Conservation (phyloP, 1,140 invertebrate genomes). For the Brachionus plicatilis region DNA sequence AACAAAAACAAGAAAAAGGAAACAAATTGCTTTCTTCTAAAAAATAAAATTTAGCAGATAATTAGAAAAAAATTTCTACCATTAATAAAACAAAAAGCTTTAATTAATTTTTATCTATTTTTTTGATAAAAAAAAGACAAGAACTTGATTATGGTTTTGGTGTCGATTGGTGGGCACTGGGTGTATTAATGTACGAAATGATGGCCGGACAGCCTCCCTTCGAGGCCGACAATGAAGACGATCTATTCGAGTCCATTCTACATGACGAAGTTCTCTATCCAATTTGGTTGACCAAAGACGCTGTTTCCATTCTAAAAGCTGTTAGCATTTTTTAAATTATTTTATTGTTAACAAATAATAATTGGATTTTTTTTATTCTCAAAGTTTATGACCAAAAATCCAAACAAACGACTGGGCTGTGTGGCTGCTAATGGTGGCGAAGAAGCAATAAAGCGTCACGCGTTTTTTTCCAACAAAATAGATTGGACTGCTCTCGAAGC, state of each 20-base stretch:
- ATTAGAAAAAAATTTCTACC: too few species aligned
- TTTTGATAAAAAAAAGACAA: conserved; percentile 62
- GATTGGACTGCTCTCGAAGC: conserved; percentile 90
- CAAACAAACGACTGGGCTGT: conserved; percentile 84
- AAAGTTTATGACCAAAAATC: conserved; percentile 96
- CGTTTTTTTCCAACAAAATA: conserved; percentile 86
- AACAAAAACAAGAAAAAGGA: too few species aligned
- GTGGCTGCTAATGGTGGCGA: conserved; percentile 69
- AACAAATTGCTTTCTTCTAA: too few species aligned
- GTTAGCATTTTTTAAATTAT: conserved; percentile 49
- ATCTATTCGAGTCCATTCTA: conserved; percentile 94
- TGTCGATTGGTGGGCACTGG: conserved; percentile 84
- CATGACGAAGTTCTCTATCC: conserved; percentile 97
- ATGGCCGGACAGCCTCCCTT: conserved; percentile 82
- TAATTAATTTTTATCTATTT: neutral
- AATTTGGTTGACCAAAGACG: conserved; percentile 91
- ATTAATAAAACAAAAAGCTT: neutral
- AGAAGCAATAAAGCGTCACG: conserved; percentile 78
- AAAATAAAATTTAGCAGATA: too few species aligned
- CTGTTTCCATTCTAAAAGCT: conserved; percentile 91
- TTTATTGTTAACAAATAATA: too few species aligned
- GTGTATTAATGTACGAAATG: conserved; percentile 99
- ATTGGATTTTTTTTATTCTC: neutral
- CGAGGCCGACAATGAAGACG: conserved; percentile 98
- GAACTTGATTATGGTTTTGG: conserved; percentile 93